These are phyloP conservation scores for Euplagia quadripunctaria DNA, from an alignment of 2,888 invertebrate species.

Conservation along the genomic window DNA sequence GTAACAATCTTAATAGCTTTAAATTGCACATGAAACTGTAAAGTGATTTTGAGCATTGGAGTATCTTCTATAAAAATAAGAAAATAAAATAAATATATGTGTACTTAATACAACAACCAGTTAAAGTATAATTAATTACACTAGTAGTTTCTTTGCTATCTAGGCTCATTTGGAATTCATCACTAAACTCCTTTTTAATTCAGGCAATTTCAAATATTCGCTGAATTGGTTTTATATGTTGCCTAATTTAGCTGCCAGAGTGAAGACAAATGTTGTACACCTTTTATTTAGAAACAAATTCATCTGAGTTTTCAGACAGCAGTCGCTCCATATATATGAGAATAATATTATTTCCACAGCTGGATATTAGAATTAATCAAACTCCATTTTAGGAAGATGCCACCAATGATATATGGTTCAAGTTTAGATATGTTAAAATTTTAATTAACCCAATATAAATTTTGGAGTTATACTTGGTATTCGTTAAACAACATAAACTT, in stretches of 20 bases:
- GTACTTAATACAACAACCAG: too few relatives aligned
- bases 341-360: conserved; percentile 6
- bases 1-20: too few relatives aligned
- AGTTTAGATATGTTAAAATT: conserved; percentile 7
- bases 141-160: too few relatives aligned
- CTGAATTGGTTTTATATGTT: too few relatives aligned
- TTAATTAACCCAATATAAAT: conserved; percentile 11
- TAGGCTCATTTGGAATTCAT: too few relatives aligned
- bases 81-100: too few relatives aligned
- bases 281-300: not conserved
- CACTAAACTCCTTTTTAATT: too few relatives aligned
- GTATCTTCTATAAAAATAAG: too few relatives aligned
- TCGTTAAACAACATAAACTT: conserved; percentile 29
- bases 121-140: too few relatives aligned
- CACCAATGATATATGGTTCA: conserved; percentile 6
- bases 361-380: not conserved
- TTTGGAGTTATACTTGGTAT: not conserved
- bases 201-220: too few relatives aligned
- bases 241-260: not conserved
- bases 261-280: not conserved
- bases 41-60: too few relatives aligned
- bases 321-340: not conserved
- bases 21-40: too few relatives aligned
- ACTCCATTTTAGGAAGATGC: conserved; percentile 9
- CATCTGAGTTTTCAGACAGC: not conserved